Conservation (phyloP, 2,797 vertebrate species). For the Taenioides sp. region DNA sequence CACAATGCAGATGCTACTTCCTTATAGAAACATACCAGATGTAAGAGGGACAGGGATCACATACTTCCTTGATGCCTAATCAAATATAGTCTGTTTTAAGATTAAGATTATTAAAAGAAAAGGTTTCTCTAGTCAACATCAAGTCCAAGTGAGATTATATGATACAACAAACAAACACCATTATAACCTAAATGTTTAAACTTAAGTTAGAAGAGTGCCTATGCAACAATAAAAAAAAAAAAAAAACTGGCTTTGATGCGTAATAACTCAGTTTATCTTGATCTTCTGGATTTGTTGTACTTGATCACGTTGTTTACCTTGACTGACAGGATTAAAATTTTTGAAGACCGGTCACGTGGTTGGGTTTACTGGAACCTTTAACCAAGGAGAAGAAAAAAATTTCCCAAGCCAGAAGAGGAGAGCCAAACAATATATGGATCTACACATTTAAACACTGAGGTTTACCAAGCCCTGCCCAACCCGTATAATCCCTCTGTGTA, state of each 20-base stretch:
- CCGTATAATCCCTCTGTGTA: not conserved
- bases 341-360: conserved; percentile 34
- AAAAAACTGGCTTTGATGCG: not conserved
- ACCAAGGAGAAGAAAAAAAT: conserved; percentile 14
- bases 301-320: conserved; percentile 4
- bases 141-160: not conserved
- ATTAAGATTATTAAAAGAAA: not conserved
- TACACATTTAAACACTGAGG: conserved; percentile 21
- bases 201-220: not conserved
- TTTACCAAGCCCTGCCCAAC: conserved; percentile 18
- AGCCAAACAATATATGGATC: conserved; percentile 15
- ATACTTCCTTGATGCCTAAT: not conserved
- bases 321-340: conserved; percentile 23
- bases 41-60: not conserved
- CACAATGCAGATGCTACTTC: conserved; percentile 21
- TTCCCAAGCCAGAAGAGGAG: conserved; percentile 8
- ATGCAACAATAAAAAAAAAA: too few species aligned
- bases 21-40: conserved; percentile 29
- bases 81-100: not conserved
- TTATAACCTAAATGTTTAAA: not conserved
- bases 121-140: not conserved
- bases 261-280: not conserved
- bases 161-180: not conserved
- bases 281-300: conserved; percentile 6
- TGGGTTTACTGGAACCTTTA: conserved; percentile 28